phyloP scores from a whole-genome alignment of 2,888 invertebrate species.

The Seladonia tumulorum region DNA sequence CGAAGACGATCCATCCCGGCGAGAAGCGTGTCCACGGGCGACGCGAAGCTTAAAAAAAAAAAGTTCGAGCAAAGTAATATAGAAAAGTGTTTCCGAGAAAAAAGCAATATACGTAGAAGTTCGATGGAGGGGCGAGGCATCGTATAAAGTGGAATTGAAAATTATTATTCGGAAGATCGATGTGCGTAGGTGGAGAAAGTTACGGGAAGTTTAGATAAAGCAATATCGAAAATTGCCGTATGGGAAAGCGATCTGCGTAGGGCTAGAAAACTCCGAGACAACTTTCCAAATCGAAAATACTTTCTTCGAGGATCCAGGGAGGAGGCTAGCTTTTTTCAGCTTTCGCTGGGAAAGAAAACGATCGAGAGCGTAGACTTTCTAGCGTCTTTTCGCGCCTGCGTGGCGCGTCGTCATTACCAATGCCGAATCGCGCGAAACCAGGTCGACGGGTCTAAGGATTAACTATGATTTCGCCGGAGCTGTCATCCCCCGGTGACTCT shows the following conservation, averaged over 20 bases:
- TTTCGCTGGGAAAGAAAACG: background rate
- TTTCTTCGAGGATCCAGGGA: background rate
- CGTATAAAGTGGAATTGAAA: conserved; percentile 17
- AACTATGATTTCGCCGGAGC: conserved; percentile 41
- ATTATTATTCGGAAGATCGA: conserved; percentile 25
- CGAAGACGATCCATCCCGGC: background rate
- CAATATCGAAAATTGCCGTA: conserved; percentile 14
- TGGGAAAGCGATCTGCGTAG: conserved; percentile 12
- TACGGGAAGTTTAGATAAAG: conserved; percentile 14
- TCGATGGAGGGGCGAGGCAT: background rate
- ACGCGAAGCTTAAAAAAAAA: background rate
- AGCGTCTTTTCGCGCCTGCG: background rate
- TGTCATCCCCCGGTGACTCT: conserved; percentile 32
- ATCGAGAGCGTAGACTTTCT: background rate
- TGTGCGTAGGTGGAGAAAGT: conserved; percentile 4
- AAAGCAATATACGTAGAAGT: background rate
- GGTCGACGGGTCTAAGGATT: conserved; percentile 26
- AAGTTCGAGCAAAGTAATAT: conserved; percentile 11
- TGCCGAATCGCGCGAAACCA: conserved; percentile 40
- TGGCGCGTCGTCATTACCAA: conserved; percentile 16
- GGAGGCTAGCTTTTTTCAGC: background rate
- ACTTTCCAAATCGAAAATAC: conserved; percentile 13
- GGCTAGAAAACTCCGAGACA: conserved; percentile 7
- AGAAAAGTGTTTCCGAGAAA: conserved; percentile 3
- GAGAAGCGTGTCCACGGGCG: background rate